phyloP scores from a whole-genome alignment of 1,140 invertebrate genomes.

The Lasaia peninsularis region DNA sequence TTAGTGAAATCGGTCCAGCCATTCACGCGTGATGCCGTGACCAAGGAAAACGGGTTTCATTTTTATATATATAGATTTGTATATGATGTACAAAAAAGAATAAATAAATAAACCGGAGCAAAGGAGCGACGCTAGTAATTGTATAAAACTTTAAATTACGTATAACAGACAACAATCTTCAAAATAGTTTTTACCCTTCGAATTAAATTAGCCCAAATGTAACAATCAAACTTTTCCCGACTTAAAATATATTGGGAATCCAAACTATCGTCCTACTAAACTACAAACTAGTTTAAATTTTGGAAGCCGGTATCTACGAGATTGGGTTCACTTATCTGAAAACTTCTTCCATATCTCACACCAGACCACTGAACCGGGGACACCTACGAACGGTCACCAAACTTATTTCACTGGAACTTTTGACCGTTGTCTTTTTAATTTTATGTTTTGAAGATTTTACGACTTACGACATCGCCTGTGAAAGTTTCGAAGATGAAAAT shows the following conservation, averaged over 20 bases:
- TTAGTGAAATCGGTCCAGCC: too few species aligned
- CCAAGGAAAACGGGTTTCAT: too few species aligned
- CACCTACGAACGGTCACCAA: neutral
- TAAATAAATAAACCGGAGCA: too few species aligned
- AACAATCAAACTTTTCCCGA: conserved; percentile 1
- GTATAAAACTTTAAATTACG: too few species aligned
- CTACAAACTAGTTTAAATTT: conserved; percentile 11
- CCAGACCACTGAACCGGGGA: conserved; percentile 1
- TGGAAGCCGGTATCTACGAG: conserved; percentile 4
- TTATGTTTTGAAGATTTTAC: conserved; percentile 29
- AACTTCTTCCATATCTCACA: conserved; percentile 8
- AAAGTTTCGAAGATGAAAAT: neutral
- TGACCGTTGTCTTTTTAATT: conserved; percentile 37
- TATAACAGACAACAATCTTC: too few species aligned
- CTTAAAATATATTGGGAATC: neutral
- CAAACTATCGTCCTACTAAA: conserved; percentile 5
- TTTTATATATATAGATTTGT: too few species aligned
- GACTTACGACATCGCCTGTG: neutral
- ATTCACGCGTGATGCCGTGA: too few species aligned
- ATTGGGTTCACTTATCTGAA: conserved; percentile 9
- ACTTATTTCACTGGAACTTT: conserved; percentile 26
- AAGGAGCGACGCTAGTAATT: too few species aligned
- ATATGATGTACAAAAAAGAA: too few species aligned
- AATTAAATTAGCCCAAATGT: neutral
- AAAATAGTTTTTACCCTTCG: neutral